Evolutionary conservation across 2,113 vertebrate genomes (phyloP).

Genomic region (Sapajus apella): DNA sequence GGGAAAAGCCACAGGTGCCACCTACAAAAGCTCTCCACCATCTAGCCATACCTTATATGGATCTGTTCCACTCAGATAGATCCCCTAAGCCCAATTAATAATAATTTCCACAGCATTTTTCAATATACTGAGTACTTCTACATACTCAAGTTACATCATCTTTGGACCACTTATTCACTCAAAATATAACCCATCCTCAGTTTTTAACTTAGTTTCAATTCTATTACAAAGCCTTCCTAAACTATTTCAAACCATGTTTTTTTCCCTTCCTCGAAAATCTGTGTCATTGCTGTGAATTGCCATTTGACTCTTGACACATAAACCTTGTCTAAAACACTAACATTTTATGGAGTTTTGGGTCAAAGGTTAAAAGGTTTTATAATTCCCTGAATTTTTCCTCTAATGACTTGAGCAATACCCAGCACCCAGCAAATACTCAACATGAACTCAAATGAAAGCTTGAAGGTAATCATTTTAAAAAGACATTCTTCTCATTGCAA

Average conservation of each 20-base stretch:
- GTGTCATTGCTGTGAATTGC: not conserved
- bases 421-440: not conserved
- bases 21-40: not conserved
- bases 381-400: not conserved
- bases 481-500: constrained; percentile 2
- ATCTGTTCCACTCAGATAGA: not conserved
- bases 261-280: not conserved
- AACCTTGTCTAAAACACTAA: not conserved
- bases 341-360: not conserved
- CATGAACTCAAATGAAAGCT: constrained; percentile 9
- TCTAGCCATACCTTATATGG: not conserved
- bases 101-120: not conserved
- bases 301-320: not conserved
- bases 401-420: not conserved
- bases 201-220: not conserved
- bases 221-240: not conserved
- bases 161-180: not conserved
- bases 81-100: not conserved
- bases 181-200: not conserved
- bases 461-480: not conserved
- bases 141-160: not conserved
- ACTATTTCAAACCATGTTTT: not conserved
- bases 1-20: not conserved
- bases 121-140: not conserved
- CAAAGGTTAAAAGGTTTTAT: not conserved